Evolutionary conservation across 2,888 invertebrate genomes (phyloP).

Genomic region (Lasioglossum villosulum): DNA sequence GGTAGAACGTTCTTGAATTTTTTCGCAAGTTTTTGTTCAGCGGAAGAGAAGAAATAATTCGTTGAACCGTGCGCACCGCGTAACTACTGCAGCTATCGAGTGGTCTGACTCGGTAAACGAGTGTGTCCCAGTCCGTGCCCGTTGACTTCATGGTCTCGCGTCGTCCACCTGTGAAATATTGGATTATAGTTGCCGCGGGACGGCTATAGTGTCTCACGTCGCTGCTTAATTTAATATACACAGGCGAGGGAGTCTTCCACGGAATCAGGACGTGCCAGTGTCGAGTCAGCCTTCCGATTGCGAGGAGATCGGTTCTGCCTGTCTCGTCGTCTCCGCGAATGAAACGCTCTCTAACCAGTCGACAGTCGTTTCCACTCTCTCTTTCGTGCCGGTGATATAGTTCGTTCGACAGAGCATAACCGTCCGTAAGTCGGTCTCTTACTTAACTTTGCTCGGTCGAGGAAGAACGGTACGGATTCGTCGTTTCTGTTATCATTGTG

Average conservation of each 20-base stretch:
- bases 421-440: neutral
- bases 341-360: conserved; percentile 11
- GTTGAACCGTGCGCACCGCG: no score
- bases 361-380: conserved; percentile 23
- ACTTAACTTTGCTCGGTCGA: neutral
- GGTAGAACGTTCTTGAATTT: no score
- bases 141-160: conserved; percentile 28
- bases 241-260: conserved; percentile 74
- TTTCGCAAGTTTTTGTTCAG: no score
- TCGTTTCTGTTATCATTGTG: neutral
- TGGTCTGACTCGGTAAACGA: neutral
- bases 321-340: conserved; percentile 30
- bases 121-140: neutral
- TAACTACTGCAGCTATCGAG: no score
- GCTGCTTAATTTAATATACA: conserved; percentile 82
- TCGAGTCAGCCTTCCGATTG: conserved; percentile 79
- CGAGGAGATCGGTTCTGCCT: conserved; percentile 62
- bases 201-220: conserved; percentile 46
- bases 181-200: conserved; percentile 73
- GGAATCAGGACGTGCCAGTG: conserved; percentile 81
- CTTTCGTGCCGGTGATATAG: neutral
- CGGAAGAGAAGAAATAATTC: no score
- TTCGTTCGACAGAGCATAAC: conserved; percentile 1
- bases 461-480: neutral
- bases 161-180: conserved; percentile 71